A percentile compares a stretch with the other conserved stretches of the same genome.
These are phyloP conservation scores for Harpegnathos saltator DNA, from an alignment of 1,140 invertebrate genomes.

Conservation along the genomic window DNA sequence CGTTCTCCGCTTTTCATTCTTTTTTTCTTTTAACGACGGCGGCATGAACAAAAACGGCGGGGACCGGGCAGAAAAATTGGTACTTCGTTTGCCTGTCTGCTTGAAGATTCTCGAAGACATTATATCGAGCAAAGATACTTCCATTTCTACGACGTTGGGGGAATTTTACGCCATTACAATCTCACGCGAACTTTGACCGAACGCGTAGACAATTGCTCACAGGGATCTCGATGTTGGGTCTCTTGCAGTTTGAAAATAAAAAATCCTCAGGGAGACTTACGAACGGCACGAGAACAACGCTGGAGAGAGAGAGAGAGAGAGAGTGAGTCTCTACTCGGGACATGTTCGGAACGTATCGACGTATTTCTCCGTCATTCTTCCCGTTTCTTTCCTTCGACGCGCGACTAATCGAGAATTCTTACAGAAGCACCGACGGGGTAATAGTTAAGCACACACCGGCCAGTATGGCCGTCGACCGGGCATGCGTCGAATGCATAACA, in stretches of 20 bases:
- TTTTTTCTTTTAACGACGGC: neutral
- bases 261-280: too few species aligned
- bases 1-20: neutral
- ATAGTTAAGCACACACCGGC: slow-evolving; percentile 30
- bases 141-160: too few species aligned
- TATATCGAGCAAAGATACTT: too few species aligned
- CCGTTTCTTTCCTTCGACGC: neutral
- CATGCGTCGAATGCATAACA: slow-evolving; percentile 68
- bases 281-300: neutral
- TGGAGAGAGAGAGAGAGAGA: too few species aligned
- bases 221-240: too few species aligned
- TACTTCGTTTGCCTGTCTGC: too few species aligned
- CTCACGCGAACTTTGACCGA: too few species aligned
- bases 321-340: neutral
- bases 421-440: slow-evolving; percentile 11
- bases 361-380: slow-evolving; percentile 24
- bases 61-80: too few species aligned
- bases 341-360: neutral
- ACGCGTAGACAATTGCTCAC: too few species aligned
- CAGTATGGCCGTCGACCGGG: slow-evolving; percentile 37
- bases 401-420: slow-evolving; percentile 63
- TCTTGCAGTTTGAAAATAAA: too few species aligned
- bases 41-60: neutral
- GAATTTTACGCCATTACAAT: too few species aligned
- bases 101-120: too few species aligned